Conservation (phyloP, 2,797 vertebrate species). For the Bovichtus diacanthus region DNA sequence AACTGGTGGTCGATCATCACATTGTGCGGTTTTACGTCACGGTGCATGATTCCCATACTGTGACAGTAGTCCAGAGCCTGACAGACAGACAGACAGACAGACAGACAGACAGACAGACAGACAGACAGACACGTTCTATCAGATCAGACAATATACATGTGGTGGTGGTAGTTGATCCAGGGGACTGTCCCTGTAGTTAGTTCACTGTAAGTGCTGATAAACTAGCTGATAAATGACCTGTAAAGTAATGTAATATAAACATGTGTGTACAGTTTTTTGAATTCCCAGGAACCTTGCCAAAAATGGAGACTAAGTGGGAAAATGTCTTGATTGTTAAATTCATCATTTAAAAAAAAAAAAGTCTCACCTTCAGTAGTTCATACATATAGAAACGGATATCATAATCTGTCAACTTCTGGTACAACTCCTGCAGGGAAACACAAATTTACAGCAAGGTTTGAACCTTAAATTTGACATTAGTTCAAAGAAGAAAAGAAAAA, state of each 20-base stretch:
- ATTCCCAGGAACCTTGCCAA: neutral
- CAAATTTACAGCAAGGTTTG: conserved; percentile 12
- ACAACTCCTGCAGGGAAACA: conserved; percentile 90
- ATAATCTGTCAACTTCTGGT: conserved; percentile 99
- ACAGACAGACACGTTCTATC: conserved; percentile 39
- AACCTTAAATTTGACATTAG: neutral
- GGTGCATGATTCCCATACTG: conserved; percentile 98
- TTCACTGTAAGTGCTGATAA: no score
- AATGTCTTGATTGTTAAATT: no score
- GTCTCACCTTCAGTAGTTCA: conserved; percentile 96
- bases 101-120: conserved; percentile 8
- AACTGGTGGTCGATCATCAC: conserved; percentile 98
- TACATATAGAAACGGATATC: conserved; percentile 99
- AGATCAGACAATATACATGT: conserved; percentile 15
- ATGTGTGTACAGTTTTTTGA: neutral
- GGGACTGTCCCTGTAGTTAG: no score
- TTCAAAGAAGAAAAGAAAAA: neutral
- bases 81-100: conserved; percentile 13
- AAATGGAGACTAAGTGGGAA: neutral
- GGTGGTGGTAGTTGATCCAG: no score
- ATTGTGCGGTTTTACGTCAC: conserved; percentile 97
- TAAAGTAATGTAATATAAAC: no score
- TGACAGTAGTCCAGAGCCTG: conserved; percentile 98
- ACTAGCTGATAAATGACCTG: no score
- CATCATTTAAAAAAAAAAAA: neutral